These are phyloP conservation scores for Coptodon bakossiorum DNA, from an alignment of 2,113 vertebrate species.

Conservation along the genomic window DNA sequence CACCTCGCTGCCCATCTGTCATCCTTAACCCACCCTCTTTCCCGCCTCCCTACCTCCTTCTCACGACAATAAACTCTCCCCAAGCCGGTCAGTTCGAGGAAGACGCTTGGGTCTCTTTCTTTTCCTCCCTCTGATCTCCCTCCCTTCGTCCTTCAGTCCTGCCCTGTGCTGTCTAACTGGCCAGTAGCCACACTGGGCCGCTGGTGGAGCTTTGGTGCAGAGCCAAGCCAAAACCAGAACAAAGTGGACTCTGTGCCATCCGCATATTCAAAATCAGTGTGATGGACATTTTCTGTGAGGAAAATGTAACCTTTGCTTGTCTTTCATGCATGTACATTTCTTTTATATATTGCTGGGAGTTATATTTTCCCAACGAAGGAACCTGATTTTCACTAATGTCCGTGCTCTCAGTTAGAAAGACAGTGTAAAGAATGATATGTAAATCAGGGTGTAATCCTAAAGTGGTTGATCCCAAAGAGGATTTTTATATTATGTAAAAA, in stretches of 20 bases:
- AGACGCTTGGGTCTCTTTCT: background rate
- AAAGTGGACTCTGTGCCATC: slow-evolving; percentile 12
- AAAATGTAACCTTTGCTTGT: slow-evolving; percentile 53
- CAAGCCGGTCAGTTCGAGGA: background rate
- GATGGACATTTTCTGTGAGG: slow-evolving; percentile 36
- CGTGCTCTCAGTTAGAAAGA: background rate
- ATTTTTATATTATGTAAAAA: slow-evolving; percentile 37
- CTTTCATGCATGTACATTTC: slow-evolving; percentile 66
- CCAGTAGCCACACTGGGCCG: background rate
- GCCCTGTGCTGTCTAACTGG: background rate
- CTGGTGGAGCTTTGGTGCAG: background rate
- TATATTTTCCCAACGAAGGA: background rate
- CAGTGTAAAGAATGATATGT: background rate
- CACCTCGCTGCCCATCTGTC: background rate
- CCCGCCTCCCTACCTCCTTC: background rate
- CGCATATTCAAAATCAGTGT: background rate
- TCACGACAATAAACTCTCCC: slow-evolving; percentile 32
- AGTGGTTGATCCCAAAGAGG: slow-evolving; percentile 33
- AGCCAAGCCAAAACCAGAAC: background rate
- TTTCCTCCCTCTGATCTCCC: background rate
- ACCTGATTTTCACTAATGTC: background rate
- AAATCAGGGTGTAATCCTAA: background rate
- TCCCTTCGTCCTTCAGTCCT: background rate
- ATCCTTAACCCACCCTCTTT: background rate
- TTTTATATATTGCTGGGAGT: slow-evolving; percentile 6